phyloP scores from a whole-genome alignment of 2,888 invertebrate species.

The Campoplex nolae region DNA sequence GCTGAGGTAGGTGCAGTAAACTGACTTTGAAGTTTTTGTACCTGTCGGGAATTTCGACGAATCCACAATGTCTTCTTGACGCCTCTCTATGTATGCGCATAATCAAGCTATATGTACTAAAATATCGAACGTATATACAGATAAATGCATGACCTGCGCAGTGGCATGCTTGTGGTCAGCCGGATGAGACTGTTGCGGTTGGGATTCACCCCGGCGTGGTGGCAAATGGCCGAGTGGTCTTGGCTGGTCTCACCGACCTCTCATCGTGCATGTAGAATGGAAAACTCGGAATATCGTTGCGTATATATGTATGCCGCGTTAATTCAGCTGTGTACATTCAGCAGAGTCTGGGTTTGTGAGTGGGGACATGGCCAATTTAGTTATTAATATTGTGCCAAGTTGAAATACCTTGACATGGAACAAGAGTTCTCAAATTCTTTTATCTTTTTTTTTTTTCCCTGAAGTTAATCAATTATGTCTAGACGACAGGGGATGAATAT shows the following conservation, averaged over 20 bases:
- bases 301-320: not conserved
- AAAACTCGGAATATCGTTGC: not conserved
- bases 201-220: constrained; percentile 75
- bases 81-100: not conserved
- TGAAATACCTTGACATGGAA: not conserved
- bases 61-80: not conserved
- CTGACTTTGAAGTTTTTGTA: not conserved
- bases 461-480: not conserved
- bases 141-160: constrained; percentile 57
- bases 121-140: constrained; percentile 14
- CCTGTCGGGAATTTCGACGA: not conserved
- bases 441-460: not conserved
- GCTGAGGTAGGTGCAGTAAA: not conserved
- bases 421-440: not conserved
- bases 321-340: not conserved
- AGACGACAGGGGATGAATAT: not conserved
- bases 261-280: constrained; percentile 23
- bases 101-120: not conserved
- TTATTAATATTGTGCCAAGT: not conserved
- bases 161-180: constrained; percentile 71
- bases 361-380: not conserved
- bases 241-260: constrained; percentile 26
- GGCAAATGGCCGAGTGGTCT: constrained; percentile 75
- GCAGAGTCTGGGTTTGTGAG: not conserved
- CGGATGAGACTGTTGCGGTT: constrained; percentile 73